phyloP scores from a whole-genome alignment of 2,797 vertebrate genomes.

The Triplophysa bombifrons region DNA sequence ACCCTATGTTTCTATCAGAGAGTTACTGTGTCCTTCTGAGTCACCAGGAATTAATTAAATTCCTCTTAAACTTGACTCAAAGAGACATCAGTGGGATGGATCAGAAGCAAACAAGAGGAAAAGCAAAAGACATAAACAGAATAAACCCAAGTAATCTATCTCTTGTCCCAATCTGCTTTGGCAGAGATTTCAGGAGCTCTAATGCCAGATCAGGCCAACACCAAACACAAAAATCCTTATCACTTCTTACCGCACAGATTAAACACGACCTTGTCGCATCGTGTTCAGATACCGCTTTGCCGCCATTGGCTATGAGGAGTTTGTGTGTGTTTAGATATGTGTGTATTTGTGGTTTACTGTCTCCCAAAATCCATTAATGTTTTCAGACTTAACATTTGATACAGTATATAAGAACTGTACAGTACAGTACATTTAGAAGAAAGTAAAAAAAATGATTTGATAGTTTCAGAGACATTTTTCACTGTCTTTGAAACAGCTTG shows the following conservation, averaged over 20 bases:
- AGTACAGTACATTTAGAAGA: not conserved
- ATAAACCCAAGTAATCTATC: slow-evolving; percentile 65
- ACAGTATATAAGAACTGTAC: not conserved
- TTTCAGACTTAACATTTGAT: not conserved
- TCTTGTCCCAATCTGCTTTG: slow-evolving; percentile 71
- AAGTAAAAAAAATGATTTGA: not conserved
- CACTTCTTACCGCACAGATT: slow-evolving; percentile 68
- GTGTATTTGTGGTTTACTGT: slow-evolving; percentile 1
- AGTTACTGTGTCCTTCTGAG: slow-evolving; percentile 4
- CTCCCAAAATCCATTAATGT: not conserved
- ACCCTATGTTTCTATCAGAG: not conserved
- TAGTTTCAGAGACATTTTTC: no score
- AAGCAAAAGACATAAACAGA: slow-evolving; percentile 61
- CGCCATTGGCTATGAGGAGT: slow-evolving; percentile 30
- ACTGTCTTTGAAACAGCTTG: no score
- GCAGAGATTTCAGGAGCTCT: slow-evolving; percentile 69
- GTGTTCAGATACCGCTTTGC: slow-evolving; percentile 52
- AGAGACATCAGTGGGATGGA: slow-evolving; percentile 47
- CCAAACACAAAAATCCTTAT: slow-evolving; percentile 74
- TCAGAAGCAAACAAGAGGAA: slow-evolving; percentile 63
- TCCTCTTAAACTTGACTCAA: slow-evolving; percentile 19
- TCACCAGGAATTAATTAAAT: slow-evolving; percentile 23
- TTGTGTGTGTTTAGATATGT: not conserved
- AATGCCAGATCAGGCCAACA: slow-evolving; percentile 67
- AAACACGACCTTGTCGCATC: slow-evolving; percentile 55